phyloP scores from a whole-genome alignment of 2,888 invertebrate genomes.

The Hirtodrosophila confusa region DNA sequence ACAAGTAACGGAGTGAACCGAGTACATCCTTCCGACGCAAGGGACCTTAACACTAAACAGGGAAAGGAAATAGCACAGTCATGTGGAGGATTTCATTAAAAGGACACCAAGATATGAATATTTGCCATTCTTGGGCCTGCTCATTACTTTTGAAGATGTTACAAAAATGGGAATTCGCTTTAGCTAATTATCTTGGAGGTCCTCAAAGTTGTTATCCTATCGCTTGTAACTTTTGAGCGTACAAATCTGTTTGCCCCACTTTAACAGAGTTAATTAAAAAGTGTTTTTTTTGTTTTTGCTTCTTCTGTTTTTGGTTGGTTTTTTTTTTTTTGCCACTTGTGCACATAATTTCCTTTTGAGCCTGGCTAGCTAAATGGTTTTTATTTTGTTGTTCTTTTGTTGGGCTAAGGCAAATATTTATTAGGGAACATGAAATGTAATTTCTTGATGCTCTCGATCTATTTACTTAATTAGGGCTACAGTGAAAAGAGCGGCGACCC shows the following conservation, averaged over 20 bases:
- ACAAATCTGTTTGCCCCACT: slow-evolving; percentile 46
- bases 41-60: too few species aligned
- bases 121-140: neutral
- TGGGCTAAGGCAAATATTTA: slow-evolving; percentile 35
- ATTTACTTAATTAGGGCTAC: slow-evolving; percentile 38
- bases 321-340: slow-evolving; percentile 48
- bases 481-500: slow-evolving; percentile 27
- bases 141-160: slow-evolving; percentile 3
- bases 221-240: slow-evolving; percentile 20
- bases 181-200: slow-evolving; percentile 41
- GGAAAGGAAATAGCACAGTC: too few species aligned
- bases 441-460: slow-evolving; percentile 26
- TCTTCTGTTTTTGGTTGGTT: too few species aligned
- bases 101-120: neutral
- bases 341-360: slow-evolving; percentile 45
- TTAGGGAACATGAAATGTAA: slow-evolving; percentile 33
- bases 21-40: too few species aligned
- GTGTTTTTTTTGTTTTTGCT: slow-evolving; percentile 11
- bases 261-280: slow-evolving; percentile 62
- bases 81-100: too few species aligned
- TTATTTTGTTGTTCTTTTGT: slow-evolving; percentile 19
- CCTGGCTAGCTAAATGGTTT: slow-evolving; percentile 37
- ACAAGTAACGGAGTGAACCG: too few species aligned
- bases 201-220: slow-evolving; percentile 16
- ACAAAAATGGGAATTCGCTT: slow-evolving; percentile 16